Evolutionary conservation across 2,113 vertebrate species (phyloP), one percentile per base, ranked within the genome.

Genomic region (Xerus inauris): DNA sequence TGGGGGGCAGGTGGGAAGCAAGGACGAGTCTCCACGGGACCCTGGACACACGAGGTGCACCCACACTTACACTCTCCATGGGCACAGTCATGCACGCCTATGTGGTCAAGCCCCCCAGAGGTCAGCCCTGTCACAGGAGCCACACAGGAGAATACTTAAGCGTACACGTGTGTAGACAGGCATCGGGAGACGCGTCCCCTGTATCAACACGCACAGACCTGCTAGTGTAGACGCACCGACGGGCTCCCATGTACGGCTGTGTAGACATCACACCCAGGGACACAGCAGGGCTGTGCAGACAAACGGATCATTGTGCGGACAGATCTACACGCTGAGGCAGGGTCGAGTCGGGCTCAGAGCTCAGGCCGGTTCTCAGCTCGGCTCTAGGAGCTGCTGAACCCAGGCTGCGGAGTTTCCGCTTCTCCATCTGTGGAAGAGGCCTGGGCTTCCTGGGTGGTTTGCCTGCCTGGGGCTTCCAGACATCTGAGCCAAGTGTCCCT

Each of bases 51-150:
- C 57, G 16, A 42, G n/a, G n/a, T n/a, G n/a, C n/a, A n/a, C n/a
- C n/a, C n/a, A n/a, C n/a, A n/a, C n/a, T n/a, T n/a, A n/a, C n/a
- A n/a, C n/a, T 82, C 17, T 35, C 22, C 49, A 51, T 14, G 49
- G 13, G 28, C 19, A 22, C 72, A 30, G 45, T 26, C 75, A 71
- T 20, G 64, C 8, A 8, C 59, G 42, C 62, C 13, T n/a, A 8
- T 7, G 24, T 17, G 57, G 17, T 42, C 2, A 13, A 45, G 47
- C 45, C 22, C 32, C 73, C 35, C 3, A 0, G 49, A 26, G 14
- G 38, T 45, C n/a, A 1, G 0, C 6, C 3, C 12, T 19, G 45
- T 11, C 9, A 35, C 2, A 8, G 16, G 28, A 87, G 67, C 51
- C 51, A 17, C 49, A 20, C 4, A 0, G 24, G 42, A 40, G 22